These are phyloP conservation scores for Venustaconcha ellipsiformis DNA, from an alignment of 1,140 invertebrate species.

Conservation along the genomic window DNA sequence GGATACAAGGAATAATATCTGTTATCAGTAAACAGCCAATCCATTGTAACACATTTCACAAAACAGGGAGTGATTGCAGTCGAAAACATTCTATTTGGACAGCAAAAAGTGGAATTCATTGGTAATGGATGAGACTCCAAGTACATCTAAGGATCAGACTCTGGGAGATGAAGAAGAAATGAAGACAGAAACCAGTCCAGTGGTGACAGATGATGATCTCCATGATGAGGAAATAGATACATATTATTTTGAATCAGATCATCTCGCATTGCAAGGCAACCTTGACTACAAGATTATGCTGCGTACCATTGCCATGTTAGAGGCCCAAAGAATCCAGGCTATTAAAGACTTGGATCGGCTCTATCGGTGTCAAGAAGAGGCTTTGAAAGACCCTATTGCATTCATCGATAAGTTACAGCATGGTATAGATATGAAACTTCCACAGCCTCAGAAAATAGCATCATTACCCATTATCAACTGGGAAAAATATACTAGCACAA, in stretches of 20 bases:
- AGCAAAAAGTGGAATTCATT: too few species aligned
- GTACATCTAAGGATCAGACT: too few species aligned
- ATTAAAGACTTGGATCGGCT: slow-evolving; percentile 82
- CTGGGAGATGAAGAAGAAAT: too few species aligned
- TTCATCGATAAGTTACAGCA: slow-evolving; percentile 81
- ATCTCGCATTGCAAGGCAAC: slow-evolving; percentile 86
- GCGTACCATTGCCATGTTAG: slow-evolving; percentile 82
- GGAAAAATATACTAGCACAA: slow-evolving; percentile 77
- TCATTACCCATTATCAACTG: slow-evolving; percentile 81
- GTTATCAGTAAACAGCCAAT: too few species aligned
- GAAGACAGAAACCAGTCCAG: too few species aligned
- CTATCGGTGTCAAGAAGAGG: slow-evolving; percentile 75
- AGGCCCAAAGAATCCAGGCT: slow-evolving; percentile 80
- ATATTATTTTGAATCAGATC: slow-evolving; percentile 93
- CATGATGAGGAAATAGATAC: slow-evolving; percentile 42
- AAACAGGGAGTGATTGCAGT: too few species aligned
- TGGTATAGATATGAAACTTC: slow-evolving; percentile 77
- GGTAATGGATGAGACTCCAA: too few species aligned
- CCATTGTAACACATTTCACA: too few species aligned
- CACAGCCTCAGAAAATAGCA: slow-evolving; percentile 76
- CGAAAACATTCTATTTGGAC: too few species aligned
- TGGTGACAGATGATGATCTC: too few species aligned
- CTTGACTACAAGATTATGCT: slow-evolving; percentile 84
- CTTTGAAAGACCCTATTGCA: slow-evolving; percentile 79
- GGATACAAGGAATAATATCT: too few species aligned